Conservation (phyloP, 2,113 vertebrate genomes). For the Myiagra hebetior region DNA sequence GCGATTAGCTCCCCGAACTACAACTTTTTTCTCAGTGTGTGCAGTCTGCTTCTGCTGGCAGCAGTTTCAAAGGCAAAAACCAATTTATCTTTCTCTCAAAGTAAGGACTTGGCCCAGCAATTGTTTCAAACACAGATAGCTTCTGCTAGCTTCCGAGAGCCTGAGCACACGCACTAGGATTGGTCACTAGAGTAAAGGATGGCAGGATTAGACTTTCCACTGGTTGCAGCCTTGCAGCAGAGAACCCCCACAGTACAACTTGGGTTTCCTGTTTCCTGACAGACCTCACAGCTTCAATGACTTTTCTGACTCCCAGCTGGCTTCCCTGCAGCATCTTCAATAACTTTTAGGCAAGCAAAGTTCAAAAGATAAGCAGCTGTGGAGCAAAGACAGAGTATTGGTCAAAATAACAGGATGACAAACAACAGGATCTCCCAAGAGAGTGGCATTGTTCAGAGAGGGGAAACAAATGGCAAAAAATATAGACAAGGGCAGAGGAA, state of each 20-base stretch:
- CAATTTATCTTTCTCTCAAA: background rate
- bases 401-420: slow-evolving; percentile 36
- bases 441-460: slow-evolving; percentile 25
- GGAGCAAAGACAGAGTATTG: slow-evolving; percentile 3
- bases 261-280: slow-evolving; percentile 60
- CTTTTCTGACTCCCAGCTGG: slow-evolving; percentile 28
- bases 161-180: background rate
- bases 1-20: slow-evolving; percentile 42
- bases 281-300: background rate
- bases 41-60: background rate
- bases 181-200: background rate
- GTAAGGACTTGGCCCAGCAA: background rate
- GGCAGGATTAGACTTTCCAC: background rate
- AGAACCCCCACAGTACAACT: background rate
- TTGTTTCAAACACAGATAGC: background rate
- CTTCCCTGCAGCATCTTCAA: slow-evolving; percentile 6
- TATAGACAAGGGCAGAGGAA: background rate
- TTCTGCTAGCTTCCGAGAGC: background rate
- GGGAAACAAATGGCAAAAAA: background rate
- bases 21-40: background rate
- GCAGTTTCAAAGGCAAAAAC: slow-evolving; percentile 51
- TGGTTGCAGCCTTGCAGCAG: background rate
- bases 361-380: slow-evolving; percentile 63
- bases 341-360: slow-evolving; percentile 34
- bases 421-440: slow-evolving; percentile 40